phyloP scores from a whole-genome alignment of 2,797 vertebrate species.

The Botia almorhae region DNA sequence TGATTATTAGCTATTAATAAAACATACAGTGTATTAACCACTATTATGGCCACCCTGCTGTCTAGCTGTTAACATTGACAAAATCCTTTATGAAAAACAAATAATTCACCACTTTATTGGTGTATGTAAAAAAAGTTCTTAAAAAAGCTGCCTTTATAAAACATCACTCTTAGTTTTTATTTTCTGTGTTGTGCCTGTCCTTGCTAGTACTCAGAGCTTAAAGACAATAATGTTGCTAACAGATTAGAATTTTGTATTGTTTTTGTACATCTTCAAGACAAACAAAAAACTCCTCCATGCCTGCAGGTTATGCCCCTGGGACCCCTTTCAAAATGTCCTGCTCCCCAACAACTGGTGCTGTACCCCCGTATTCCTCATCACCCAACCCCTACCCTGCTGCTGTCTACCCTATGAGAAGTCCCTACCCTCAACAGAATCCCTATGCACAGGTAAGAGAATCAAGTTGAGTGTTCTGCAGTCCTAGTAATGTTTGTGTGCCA shows the following conservation, averaged over 20 bases:
- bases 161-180: not conserved
- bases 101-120: not conserved
- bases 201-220: too few relatives aligned
- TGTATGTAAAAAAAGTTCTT: not conserved
- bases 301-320: constrained; percentile 90
- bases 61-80: not conserved
- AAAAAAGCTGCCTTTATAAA: not conserved
- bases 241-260: not conserved
- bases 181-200: not conserved
- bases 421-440: constrained; percentile 95
- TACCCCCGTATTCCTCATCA: constrained; percentile 92
- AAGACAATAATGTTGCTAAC: not conserved
- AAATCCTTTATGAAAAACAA: not conserved
- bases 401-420: constrained; percentile 93
- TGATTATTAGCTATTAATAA: too few relatives aligned
- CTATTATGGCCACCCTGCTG: not conserved
- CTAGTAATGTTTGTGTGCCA: not conserved
- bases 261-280: not conserved
- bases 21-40: too few relatives aligned
- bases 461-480: not conserved
- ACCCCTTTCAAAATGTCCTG: constrained; percentile 98
- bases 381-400: constrained; percentile 91
- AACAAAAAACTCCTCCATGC: not conserved
- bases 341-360: constrained; percentile 91
- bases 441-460: constrained; percentile 88